Base-by-base conservation (phyloP, 2,797 vertebrate genomes). In the Pteropus rufus region DNA sequence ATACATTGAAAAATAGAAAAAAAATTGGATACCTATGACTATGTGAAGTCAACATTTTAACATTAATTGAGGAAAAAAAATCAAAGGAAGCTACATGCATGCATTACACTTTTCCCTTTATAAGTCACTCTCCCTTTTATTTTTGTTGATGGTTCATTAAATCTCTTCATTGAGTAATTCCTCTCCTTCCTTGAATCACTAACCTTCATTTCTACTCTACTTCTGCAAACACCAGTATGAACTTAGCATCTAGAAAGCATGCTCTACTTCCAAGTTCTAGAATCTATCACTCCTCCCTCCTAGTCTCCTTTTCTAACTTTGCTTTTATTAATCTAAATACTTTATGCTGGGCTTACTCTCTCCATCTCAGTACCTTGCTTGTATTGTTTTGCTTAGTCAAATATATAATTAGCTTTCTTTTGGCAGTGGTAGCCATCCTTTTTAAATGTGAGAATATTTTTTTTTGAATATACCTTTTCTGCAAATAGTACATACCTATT, bases 111-210 rank as follows among this genome's bases (percentile, higher is more conserved):
- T 89, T 85, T 83, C 4, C 6, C 19, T 93, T 85, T 91, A 1
- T 86, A 79, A 86, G 5, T 92, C 24, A 69, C 36, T 86, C 44
- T 26, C 41, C 54, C 52, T 89, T 96, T 76, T 90, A 82, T 81
- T 93, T 79, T 91, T 62, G 7, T 65, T n/a, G 39, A 60, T 96
- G 75, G 36, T 64, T 95, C 92, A 84, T 72, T 95, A 89, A 73
- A 81, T 94, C 39, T 77, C 31, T 85, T 91, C 91, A 76, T 44
- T 91, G 52, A 94, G 83, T 89, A 83, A 11, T 39, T 84, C 34
- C 39, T 95, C 34, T 83, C 26, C 19, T 79, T 77, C 44, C 10
- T 85, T 70, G 29, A 92, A 39, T 87, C 56, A 92, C 60, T 81
- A 69, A 88, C 44, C 7, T 94, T 60, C 6, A 58, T 94, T 93